Evolutionary conservation across 2,888 invertebrate species (phyloP).

Genomic region (Nesidiocoris tenuis): DNA sequence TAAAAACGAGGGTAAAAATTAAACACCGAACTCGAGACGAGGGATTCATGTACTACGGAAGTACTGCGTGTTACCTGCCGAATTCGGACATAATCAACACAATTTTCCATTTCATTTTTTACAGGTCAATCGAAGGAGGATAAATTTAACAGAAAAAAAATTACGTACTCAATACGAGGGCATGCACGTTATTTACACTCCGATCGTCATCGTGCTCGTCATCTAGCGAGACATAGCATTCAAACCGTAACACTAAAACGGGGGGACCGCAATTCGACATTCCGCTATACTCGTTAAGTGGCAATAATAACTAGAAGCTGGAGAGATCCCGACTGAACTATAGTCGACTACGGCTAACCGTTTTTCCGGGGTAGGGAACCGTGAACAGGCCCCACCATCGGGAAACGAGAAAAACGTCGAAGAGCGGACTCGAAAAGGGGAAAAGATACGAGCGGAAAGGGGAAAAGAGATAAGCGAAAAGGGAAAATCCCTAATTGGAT

Average conservation of each 20-base stretch:
- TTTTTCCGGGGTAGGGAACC: constrained; percentile 26
- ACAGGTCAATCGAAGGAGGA: too few species aligned
- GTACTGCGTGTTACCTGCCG: too few species aligned
- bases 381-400: neutral
- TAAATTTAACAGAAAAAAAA: too few species aligned
- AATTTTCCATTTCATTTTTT: too few species aligned
- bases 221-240: constrained; percentile 34
- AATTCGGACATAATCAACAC: too few species aligned
- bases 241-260: constrained; percentile 29
- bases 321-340: constrained; percentile 5
- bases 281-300: neutral
- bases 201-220: constrained; percentile 13
- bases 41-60: too few species aligned
- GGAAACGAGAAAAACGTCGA: neutral
- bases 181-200: constrained; percentile 38
- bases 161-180: constrained; percentile 24
- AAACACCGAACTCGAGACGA: too few species aligned
- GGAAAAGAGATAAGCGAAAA: constrained; percentile 22
- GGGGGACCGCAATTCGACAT: constrained; percentile 5
- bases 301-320: constrained; percentile 8
- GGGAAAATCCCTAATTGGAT: constrained; percentile 18
- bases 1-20: too few species aligned
- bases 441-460: neutral
- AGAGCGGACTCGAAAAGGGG: neutral
- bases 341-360: constrained; percentile 1